These are phyloP conservation scores for Zeugodacus cucurbitae DNA, from an alignment of 1,140 invertebrate species.

Conservation along the genomic window DNA sequence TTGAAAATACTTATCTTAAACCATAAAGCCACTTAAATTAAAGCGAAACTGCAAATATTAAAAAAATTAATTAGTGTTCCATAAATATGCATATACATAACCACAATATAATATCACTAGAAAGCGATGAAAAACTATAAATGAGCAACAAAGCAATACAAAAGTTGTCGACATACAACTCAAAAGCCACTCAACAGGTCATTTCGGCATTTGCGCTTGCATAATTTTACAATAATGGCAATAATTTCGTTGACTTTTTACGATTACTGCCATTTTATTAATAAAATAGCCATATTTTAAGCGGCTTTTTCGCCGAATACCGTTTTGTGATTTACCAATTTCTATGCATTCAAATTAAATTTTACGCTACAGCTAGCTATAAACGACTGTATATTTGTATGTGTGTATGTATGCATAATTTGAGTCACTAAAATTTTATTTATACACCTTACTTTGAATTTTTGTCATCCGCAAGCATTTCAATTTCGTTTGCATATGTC, in stretches of 20 bases:
- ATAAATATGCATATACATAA: not conserved
- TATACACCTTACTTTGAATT: not conserved
- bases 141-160: not conserved
- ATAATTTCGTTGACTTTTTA: not conserved
- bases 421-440: not conserved
- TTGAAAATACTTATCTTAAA: too few species aligned
- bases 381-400: not conserved
- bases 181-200: not conserved
- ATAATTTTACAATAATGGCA: constrained; percentile 4
- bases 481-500: not conserved
- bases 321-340: not conserved
- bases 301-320: not conserved
- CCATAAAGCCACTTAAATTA: too few species aligned
- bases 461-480: constrained; percentile 2
- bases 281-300: not conserved
- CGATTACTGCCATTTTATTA: constrained; percentile 19
- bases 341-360: not conserved
- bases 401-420: not conserved
- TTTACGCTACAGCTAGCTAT: not conserved
- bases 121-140: not conserved
- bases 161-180: not conserved
- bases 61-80: not conserved
- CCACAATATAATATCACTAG: not conserved
- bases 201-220: not conserved
- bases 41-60: not conserved